Evolutionary conservation across 92 coral and sea anemone genomes (phyloP), one percentile per base, ranked within the genome.

Genomic region (Chrysogorgia sp.): DNA sequence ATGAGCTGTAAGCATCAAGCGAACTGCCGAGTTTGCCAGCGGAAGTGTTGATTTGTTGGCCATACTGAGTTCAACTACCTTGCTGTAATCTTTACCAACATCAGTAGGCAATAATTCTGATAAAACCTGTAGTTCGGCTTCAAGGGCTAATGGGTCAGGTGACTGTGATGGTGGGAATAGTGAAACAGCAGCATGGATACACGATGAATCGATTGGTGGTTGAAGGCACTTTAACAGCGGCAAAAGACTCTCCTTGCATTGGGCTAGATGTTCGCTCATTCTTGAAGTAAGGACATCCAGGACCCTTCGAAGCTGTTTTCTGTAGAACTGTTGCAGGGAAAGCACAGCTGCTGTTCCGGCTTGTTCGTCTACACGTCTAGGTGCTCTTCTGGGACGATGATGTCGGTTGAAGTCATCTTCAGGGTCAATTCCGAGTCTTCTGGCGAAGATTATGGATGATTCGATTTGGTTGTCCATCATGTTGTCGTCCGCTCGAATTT

Each of bases 381-480:
- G 75, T 45, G 75, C 34, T 67, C 28, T 67, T 26, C 25, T 65
- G 1, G 71, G 50, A 49, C 50, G 71, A 65, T 65, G 71, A n/a
- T 65, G 71, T 32, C 71, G 71, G 50, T 65, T 6, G 50, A 65
- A 65, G 37, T 65, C 48, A 32, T 45, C 50, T 37, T 65, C 71
- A 22, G 71, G 41, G 52, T 65, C 71, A 33, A 65, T 65, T 34
- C 37, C 71, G 50, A 65, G 14, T 7, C 37, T 65, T 40, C 37
- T 35, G 50, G 71, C 71, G 71, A 65, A 65, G 71, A 40, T 65
- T 33, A 65, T 49, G 71, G 71, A 65, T 65, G 71, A 45, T 40
- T 65, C 71, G 34, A 63, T 63, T 63, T 63, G 70, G 34, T 63
- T 45, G 70, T 63, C 70, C 47, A 63, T 63, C 70, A 65, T 40